These are phyloP conservation scores for Meda fulgida DNA, from an alignment of 2,797 vertebrate genomes.

Conservation along the genomic window DNA sequence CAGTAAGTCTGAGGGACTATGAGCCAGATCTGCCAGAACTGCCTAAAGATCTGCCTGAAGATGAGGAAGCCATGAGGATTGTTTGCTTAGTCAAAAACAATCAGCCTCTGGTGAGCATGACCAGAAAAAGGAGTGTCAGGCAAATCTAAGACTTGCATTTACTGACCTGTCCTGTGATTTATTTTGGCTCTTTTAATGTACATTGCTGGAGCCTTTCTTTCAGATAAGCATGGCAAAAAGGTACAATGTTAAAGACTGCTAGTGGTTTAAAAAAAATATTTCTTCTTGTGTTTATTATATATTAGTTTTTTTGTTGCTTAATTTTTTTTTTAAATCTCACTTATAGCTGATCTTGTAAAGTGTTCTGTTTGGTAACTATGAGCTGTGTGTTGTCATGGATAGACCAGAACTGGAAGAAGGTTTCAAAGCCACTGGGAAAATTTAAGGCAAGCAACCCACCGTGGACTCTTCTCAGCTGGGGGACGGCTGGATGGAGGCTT, in stretches of 20 bases:
- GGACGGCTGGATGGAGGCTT: background rate
- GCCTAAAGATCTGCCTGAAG: conserved; percentile 87
- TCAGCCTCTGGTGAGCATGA: conserved; percentile 88
- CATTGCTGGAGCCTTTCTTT: conserved; percentile 2
- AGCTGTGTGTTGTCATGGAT: conserved; percentile 53
- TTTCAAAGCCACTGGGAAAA: conserved; percentile 66
- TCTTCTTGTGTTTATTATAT: background rate
- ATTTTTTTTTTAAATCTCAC: background rate
- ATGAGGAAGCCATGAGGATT: conserved; percentile 92
- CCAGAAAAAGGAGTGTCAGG: background rate
- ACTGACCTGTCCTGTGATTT: background rate
- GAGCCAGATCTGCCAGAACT: conserved; percentile 89
- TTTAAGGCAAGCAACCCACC: conserved; percentile 59
- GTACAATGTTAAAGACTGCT: background rate
- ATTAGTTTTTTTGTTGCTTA: background rate
- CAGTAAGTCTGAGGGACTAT: conserved; percentile 91
- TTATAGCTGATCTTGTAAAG: background rate
- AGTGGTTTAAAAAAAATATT: background rate
- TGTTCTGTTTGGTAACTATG: conserved; percentile 37
- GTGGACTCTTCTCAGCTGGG: conserved; percentile 52
- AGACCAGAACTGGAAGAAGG: conserved; percentile 47
- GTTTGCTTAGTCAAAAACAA: conserved; percentile 97
- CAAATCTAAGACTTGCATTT: conserved; percentile 4
- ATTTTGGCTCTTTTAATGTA: conserved; percentile 9
- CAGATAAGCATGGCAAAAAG: conserved; percentile 21